phyloP scores from a whole-genome alignment of 2,888 invertebrate genomes.

The Pediacus dermestoides region DNA sequence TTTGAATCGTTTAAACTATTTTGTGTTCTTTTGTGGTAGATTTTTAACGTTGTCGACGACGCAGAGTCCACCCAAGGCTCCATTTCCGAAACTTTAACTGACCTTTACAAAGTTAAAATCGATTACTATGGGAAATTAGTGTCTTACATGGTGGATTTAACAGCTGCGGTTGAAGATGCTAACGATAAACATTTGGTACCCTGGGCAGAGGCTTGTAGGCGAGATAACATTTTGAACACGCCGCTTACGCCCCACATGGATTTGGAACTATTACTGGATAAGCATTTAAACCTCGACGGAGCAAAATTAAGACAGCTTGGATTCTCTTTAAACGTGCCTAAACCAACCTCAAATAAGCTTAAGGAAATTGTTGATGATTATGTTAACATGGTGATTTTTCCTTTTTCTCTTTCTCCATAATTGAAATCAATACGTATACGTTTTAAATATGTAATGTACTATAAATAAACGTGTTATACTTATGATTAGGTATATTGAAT shows the following conservation, averaged over 20 bases:
- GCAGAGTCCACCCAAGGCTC: slow-evolving; percentile 82
- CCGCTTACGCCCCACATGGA: slow-evolving; percentile 87
- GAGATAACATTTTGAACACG: slow-evolving; percentile 72
- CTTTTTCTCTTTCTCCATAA: slow-evolving; percentile 58
- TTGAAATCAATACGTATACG: too few species aligned
- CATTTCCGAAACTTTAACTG: slow-evolving; percentile 73
- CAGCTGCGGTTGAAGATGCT: slow-evolving; percentile 79
- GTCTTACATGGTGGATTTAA: slow-evolving; percentile 78
- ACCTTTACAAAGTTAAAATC: slow-evolving; percentile 80
- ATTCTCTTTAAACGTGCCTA: slow-evolving; percentile 60
- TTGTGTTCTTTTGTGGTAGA: too few species aligned
- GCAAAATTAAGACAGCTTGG: slow-evolving; percentile 60
- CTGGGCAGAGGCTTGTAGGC: slow-evolving; percentile 84
- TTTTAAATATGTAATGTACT: slow-evolving; percentile 1
- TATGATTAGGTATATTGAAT: too few species aligned
- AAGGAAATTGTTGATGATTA: slow-evolving; percentile 75
- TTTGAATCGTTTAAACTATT: too few species aligned
- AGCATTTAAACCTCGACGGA: slow-evolving; percentile 73
- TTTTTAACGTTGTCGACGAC: slow-evolving; percentile 81
- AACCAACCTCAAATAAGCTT: slow-evolving; percentile 51
- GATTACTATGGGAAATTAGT: slow-evolving; percentile 83
- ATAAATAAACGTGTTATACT: too few species aligned
- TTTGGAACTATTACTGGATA: slow-evolving; percentile 75
- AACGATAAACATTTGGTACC: slow-evolving; percentile 91
- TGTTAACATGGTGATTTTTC: slow-evolving; percentile 77